A percentile compares a stretch with the other conserved stretches of the same genome.
Evolutionary conservation across 2,113 vertebrate genomes (phyloP).

Genomic region (Pimephales promelas): DNA sequence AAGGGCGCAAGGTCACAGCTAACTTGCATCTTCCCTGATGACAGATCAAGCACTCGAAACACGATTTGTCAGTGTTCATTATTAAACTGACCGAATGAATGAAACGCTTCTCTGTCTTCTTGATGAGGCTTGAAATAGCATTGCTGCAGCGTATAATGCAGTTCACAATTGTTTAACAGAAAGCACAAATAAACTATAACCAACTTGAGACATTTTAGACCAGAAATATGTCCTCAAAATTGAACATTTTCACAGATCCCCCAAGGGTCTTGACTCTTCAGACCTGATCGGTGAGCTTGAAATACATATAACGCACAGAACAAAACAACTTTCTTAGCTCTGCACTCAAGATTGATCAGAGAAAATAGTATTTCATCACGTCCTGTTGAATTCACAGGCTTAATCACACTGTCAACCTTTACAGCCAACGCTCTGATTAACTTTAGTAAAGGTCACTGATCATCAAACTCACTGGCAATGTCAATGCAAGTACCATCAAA

Average conservation of each 20-base stretch:
- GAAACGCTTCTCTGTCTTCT: not conserved
- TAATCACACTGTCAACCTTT: not conserved
- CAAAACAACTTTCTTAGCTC: not conserved
- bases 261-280: not conserved
- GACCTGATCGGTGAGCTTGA: not conserved
- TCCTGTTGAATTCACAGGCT: not conserved
- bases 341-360: not conserved
- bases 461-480: not conserved
- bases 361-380: not conserved
- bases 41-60: not conserved
- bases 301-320: not conserved
- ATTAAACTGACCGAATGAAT: not conserved
- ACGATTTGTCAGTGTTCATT: not conserved
- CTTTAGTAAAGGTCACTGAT: slow-evolving; percentile 16
- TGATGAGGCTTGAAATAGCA: not conserved
- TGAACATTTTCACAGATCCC: not conserved
- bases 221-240: not conserved
- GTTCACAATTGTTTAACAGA: not conserved
- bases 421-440: not conserved
- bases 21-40: not conserved
- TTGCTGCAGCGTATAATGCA: not conserved
- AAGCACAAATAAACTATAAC: not conserved
- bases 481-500: not conserved
- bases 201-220: not conserved
- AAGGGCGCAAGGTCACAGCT: not conserved